Percentiles rank a stretch among this genome's conserved stretches.
These are phyloP conservation scores for Hycleus cichorii DNA, from an alignment of 1,140 invertebrate genomes.

Conservation along the genomic window DNA sequence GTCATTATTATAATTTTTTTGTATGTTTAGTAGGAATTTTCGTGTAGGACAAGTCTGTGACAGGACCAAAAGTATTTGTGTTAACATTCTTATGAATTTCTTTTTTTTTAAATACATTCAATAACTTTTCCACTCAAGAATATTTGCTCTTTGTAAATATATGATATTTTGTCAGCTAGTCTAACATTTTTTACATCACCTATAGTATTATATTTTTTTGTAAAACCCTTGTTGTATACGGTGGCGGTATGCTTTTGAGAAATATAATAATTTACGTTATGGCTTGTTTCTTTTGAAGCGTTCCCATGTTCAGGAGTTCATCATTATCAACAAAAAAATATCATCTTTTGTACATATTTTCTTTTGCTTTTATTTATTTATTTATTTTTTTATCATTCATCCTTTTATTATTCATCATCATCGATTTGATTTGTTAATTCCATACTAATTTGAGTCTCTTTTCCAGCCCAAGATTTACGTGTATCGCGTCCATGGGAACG, in stretches of 20 bases:
- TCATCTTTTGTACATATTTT: constrained; percentile 15
- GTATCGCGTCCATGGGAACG: constrained; percentile 33
- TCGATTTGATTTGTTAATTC: not conserved
- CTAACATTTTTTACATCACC: constrained; percentile 12
- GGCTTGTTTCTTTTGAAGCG: constrained; percentile 6
- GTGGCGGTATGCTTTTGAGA: constrained; percentile 9
- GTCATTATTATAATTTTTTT: not conserved
- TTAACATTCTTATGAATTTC: too few relatives aligned
- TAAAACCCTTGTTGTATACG: constrained; percentile 11
- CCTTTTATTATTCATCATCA: not conserved
- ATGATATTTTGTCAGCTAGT: constrained; percentile 7
- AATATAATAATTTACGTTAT: constrained; percentile 10
- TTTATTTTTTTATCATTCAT: not conserved
- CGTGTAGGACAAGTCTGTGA: too few relatives aligned
- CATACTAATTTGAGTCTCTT: constrained; percentile 25
- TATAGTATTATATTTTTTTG: constrained; percentile 14
- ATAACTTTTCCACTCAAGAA: too few relatives aligned
- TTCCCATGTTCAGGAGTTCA: not conserved
- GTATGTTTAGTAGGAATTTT: too few relatives aligned
- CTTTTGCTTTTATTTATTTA: not conserved
- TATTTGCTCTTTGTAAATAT: too few relatives aligned
- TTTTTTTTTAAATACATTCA: too few relatives aligned
- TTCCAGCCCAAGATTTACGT: constrained; percentile 40
- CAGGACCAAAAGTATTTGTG: too few relatives aligned
- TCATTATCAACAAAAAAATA: not conserved